These are phyloP conservation scores for Acanthochromis polyacanthus DNA, from an alignment of 2,113 vertebrate genomes.

Conservation along the genomic window DNA sequence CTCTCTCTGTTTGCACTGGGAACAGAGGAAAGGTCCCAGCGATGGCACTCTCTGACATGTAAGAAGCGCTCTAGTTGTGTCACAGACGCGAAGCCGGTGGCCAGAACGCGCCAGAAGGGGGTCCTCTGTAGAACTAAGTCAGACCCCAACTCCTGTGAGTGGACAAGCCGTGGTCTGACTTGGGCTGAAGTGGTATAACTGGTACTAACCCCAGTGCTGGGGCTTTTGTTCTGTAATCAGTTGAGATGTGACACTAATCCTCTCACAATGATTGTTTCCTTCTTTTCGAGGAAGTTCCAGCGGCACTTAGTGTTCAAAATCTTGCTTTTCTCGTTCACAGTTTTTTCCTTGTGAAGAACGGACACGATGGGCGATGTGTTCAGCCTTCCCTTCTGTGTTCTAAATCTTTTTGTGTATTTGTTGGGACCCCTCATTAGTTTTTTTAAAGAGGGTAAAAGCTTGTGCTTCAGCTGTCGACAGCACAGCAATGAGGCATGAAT, in stretches of 20 bases:
- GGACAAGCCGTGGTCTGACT: conserved; percentile 60
- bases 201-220: conserved; percentile 71
- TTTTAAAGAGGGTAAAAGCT: conserved; percentile 40
- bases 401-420: conserved; percentile 35
- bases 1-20: conserved; percentile 65
- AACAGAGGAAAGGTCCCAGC: conserved; percentile 46
- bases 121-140: conserved; percentile 64
- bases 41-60: conserved; percentile 32
- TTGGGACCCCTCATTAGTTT: conserved; percentile 41
- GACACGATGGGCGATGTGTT: conserved; percentile 18
- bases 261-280: conserved; percentile 30
- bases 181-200: conserved; percentile 61
- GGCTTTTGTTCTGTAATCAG: conserved; percentile 40
- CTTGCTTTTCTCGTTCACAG: conserved; percentile 65
- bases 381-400: conserved; percentile 12
- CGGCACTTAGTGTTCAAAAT: conserved; percentile 16
- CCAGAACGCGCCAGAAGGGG: conserved; percentile 34
- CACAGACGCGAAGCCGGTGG: conserved; percentile 10
- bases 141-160: conserved; percentile 75
- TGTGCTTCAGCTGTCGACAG: conserved; percentile 36
- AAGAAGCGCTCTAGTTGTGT: conserved; percentile 44
- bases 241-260: conserved; percentile 59
- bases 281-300: conserved; percentile 46
- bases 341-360: conserved; percentile 36
- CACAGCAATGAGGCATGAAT: conserved; percentile 54